Evolutionary conservation across 2,888 invertebrate species (phyloP).

Genomic region (Macrophya annulata): DNA sequence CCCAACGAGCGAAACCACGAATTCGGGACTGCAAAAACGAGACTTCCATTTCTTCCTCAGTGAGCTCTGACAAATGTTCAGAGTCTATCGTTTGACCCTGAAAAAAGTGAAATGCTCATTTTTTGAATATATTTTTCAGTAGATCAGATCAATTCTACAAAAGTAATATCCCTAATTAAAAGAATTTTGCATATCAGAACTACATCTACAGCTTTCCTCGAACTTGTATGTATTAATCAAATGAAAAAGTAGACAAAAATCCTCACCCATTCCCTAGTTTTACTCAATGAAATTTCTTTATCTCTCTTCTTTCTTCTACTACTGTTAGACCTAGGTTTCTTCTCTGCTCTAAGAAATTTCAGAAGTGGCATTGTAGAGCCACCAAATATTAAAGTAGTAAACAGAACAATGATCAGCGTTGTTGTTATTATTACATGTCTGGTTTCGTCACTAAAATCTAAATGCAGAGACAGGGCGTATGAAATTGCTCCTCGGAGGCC

Average conservation of each 20-base stretch:
- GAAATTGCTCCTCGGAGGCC: constrained; percentile 98
- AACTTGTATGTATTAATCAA: neutral
- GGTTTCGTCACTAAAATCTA: constrained; percentile 96
- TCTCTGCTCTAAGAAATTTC: constrained; percentile 92
- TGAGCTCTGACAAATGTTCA: constrained; percentile 95
- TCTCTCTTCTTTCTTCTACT: constrained; percentile 85
- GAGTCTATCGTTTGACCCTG: constrained; percentile 95
- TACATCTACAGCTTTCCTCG: neutral
- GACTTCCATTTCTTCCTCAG: constrained; percentile 96
- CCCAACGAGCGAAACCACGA: constrained; percentile 94
- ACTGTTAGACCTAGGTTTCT: constrained; percentile 80
- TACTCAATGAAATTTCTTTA: constrained; percentile 95
- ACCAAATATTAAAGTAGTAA: constrained; percentile 97
- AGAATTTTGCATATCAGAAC: neutral
- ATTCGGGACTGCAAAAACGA: constrained; percentile 90
- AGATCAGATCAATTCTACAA: neutral
- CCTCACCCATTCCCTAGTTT: constrained; percentile 96
- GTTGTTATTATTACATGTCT: constrained; percentile 98
- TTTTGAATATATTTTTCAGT: neutral
- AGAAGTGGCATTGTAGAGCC: constrained; percentile 98
- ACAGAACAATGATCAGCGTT: constrained; percentile 97
- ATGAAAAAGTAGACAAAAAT: constrained; percentile 4
- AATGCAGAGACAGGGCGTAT: constrained; percentile 97
- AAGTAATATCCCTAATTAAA: neutral
- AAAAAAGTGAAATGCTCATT: constrained; percentile 52